Base-by-base conservation (phyloP, 2,888 invertebrate species). In the Standfussiana lucernea region DNA sequence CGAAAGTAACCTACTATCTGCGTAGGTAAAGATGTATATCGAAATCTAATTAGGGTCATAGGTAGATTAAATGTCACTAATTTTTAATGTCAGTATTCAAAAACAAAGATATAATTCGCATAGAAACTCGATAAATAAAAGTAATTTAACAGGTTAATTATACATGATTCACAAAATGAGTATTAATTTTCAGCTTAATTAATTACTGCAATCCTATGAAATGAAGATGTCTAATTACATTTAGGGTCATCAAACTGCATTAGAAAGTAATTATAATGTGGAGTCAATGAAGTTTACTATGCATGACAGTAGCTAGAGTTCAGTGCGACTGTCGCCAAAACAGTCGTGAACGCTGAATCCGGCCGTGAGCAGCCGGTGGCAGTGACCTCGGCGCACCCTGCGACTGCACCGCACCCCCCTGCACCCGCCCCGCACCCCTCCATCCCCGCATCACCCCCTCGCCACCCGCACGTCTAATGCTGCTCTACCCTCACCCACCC, bases 381-480 rank as follows among this genome's bases (percentile, higher is more conserved):
- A 97, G 97, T 97, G 97, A 97, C 97, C 97, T 95, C 97, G 95
- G 95, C 96, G 96, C 97, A 95, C 96, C 96, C 96, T 93, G 94
- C 94, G 94, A 95, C 96, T 97, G 97, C 96, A 96, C 95, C 92
- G 90, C 90, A 84, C 87, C 90, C 87, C 90, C 91, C 91, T 88
- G 88, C 89, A 56, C 86, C 88, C 88, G 86, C 88, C 90, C 86
- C 89, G 88, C 89, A 82, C 89, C 89, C 87, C 88, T 89, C 86
- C 81, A 28, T 0, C 56, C 78, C 80, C 76, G 64, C 79, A 59
- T 75, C 86, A 77, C 90, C 87, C 83, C 90, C 76, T 61, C 77
- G 83, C 75, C 90, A 40, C 88, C 83, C 90, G 85, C 89, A 86
- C 91, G 85, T 87, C 88, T 87, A 88, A 89, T 88, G 82, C 90